Percentiles rank a stretch among this genome's conserved stretches.
Evolutionary conservation across 2,797 vertebrate genomes (phyloP).

Genomic region (Adrianichthys oophorus): DNA sequence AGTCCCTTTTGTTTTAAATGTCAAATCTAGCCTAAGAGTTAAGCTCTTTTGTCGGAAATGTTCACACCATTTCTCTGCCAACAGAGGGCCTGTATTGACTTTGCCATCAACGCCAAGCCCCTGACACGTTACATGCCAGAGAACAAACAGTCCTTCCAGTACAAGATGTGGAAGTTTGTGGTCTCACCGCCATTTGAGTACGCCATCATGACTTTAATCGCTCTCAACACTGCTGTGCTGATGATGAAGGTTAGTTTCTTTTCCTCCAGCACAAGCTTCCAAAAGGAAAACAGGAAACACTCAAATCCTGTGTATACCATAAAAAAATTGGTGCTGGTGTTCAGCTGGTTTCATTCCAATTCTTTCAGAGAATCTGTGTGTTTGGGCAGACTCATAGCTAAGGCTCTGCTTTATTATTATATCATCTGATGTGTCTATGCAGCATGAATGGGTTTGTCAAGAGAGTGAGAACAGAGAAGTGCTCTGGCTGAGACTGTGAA

Average conservation of each 20-base stretch:
- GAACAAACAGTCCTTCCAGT: slow-evolving; percentile 95
- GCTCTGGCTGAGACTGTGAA: no score
- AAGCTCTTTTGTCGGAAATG: no score
- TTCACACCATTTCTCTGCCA: slow-evolving; percentile 15
- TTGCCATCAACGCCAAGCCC: slow-evolving; percentile 95
- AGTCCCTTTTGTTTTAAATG: slow-evolving; percentile 15
- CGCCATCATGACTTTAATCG: slow-evolving; percentile 97
- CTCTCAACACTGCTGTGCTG: slow-evolving; percentile 94
- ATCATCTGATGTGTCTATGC: no score
- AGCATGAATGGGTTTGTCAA: no score
- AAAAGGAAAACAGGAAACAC: background rate
- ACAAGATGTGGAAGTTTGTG: slow-evolving; percentile 98
- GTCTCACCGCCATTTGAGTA: slow-evolving; percentile 97
- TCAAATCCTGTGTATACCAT: no score
- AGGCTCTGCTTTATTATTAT: no score
- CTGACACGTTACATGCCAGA: slow-evolving; percentile 97
- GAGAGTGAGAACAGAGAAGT: no score
- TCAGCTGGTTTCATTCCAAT: no score
- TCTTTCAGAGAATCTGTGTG: no score
- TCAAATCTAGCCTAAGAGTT: slow-evolving; percentile 1
- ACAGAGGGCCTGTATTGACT: slow-evolving; percentile 98
- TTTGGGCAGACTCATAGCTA: no score
- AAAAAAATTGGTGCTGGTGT: no score
- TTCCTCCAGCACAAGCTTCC: background rate
- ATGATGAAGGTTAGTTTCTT: slow-evolving; percentile 96